A percentile compares a stretch with the other conserved stretches of the same genome.
Evolutionary conservation across 92 coral and sea anemone species (phyloP).

Genomic region (Umimayanthus kanabou): DNA sequence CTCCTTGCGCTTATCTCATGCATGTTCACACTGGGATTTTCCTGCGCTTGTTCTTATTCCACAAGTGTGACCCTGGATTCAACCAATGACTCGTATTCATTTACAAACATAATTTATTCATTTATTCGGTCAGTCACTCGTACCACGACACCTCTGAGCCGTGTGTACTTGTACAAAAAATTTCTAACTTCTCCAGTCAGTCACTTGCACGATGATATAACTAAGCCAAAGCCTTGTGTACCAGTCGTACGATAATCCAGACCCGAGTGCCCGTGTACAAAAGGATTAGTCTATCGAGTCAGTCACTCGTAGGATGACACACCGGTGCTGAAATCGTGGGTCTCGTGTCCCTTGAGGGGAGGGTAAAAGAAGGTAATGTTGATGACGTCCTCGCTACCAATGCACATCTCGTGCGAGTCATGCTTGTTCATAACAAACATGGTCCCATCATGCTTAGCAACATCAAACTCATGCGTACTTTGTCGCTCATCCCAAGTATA

Average conservation of each 20-base stretch:
- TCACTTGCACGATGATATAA: not conserved
- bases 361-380: conserved; percentile 51
- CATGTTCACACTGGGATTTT: too few species aligned
- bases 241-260: too few species aligned
- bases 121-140: too few species aligned
- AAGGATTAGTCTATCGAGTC: not conserved
- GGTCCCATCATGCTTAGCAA: conserved; percentile 52
- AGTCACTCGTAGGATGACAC: not conserved
- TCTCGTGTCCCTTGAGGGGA: conserved; percentile 46
- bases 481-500: conserved; percentile 39
- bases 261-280: not conserved
- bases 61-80: too few species aligned
- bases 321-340: conserved; percentile 13
- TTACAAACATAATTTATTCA: too few species aligned
- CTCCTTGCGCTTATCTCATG: too few species aligned
- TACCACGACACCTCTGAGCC: too few species aligned
- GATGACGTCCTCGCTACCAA: conserved; percentile 30
- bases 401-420: conserved; percentile 46
- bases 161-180: too few species aligned
- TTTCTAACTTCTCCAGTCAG: not conserved
- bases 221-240: not conserved
- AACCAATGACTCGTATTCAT: too few species aligned
- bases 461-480: conserved; percentile 35
- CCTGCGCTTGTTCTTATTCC: too few species aligned
- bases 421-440: conserved; percentile 39